phyloP scores from a whole-genome alignment of 2,888 invertebrate species.

The Hirtodrosophila cameraria region DNA sequence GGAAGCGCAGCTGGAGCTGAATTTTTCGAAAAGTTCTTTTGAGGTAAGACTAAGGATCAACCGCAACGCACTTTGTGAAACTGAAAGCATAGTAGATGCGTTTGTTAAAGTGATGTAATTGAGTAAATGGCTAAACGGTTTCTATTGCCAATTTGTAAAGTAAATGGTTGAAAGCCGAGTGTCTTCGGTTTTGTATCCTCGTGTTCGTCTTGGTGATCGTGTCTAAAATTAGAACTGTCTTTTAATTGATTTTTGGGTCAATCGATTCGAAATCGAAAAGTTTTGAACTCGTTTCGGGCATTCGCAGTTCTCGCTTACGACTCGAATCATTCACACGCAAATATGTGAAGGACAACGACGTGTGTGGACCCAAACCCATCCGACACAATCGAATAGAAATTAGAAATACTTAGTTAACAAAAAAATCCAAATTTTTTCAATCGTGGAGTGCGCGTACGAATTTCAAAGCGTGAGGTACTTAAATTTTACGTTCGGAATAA shows the following conservation, averaged over 20 bases:
- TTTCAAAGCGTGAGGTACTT: conserved; percentile 76
- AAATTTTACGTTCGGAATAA: conserved; percentile 29
- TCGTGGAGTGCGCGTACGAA: conserved; percentile 75
- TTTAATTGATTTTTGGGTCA: conserved; percentile 70
- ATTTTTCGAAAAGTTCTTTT: conserved; percentile 28
- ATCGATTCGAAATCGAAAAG: conserved; percentile 77
- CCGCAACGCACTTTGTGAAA: conserved; percentile 6
- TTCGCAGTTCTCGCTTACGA: conserved; percentile 62
- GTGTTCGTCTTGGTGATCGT: conserved; percentile 34
- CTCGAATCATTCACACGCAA: conserved; percentile 76
- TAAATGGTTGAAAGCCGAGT: conserved; percentile 39
- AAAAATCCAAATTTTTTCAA: conserved; percentile 54
- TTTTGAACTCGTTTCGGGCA: conserved; percentile 77
- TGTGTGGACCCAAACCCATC: conserved; percentile 55
- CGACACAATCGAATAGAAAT: conserved; percentile 54
- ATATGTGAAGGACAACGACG: conserved; percentile 79
- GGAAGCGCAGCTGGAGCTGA: conserved; percentile 55
- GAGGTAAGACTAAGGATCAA: conserved; percentile 43
- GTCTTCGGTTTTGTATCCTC: conserved; percentile 34
- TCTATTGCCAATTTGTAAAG: conserved; percentile 37
- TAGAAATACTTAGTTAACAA: conserved; percentile 44
- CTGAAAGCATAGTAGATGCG: conserved; percentile 13
- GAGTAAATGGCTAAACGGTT: conserved; percentile 32
- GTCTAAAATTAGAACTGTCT: conserved; percentile 68
- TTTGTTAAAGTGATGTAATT: conserved; percentile 52